phyloP scores from a whole-genome alignment of 2,888 invertebrate species.

The Pandemis cinnamomeana region DNA sequence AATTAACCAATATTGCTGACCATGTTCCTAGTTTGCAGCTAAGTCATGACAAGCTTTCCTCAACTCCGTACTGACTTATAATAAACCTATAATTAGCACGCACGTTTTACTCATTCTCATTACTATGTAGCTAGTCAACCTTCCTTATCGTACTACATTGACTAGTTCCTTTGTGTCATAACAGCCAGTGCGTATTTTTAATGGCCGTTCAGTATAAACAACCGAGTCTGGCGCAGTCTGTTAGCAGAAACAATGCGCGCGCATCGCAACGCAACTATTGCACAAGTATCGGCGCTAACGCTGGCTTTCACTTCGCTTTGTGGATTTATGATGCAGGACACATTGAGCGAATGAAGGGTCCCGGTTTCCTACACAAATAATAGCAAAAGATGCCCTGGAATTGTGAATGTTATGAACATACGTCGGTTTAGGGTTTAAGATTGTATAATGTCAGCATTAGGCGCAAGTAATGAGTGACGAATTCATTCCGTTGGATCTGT shows the following conservation, averaged over 20 bases:
- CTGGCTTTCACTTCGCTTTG: slow-evolving; percentile 29
- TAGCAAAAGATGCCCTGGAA: neutral
- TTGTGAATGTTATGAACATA: neutral
- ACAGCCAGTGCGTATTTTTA: slow-evolving; percentile 29
- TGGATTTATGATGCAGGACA: slow-evolving; percentile 29
- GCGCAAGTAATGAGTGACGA: neutral
- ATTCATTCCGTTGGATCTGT: neutral
- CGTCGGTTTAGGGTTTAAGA: neutral
- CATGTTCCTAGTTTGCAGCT: neutral
- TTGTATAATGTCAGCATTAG: neutral
- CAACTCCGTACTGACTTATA: neutral
- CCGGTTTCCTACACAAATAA: neutral
- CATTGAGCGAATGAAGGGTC: slow-evolving; percentile 10
- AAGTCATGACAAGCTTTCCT: neutral
- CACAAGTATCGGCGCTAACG: slow-evolving; percentile 30
- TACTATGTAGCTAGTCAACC: slow-evolving; percentile 3
- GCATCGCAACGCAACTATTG: slow-evolving; percentile 50
- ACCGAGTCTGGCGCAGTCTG: slow-evolving; percentile 7
- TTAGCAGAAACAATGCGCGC: slow-evolving; percentile 51
- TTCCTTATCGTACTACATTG: slow-evolving; percentile 14
- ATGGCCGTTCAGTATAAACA: slow-evolving; percentile 28
- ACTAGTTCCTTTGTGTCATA: slow-evolving; percentile 25
- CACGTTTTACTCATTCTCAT: slow-evolving; percentile 28
- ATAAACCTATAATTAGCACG: neutral
- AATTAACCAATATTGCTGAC: neutral